These are phyloP conservation scores for Olivierus martensii DNA, from an alignment of 1,140 invertebrate species.

Conservation along the genomic window DNA sequence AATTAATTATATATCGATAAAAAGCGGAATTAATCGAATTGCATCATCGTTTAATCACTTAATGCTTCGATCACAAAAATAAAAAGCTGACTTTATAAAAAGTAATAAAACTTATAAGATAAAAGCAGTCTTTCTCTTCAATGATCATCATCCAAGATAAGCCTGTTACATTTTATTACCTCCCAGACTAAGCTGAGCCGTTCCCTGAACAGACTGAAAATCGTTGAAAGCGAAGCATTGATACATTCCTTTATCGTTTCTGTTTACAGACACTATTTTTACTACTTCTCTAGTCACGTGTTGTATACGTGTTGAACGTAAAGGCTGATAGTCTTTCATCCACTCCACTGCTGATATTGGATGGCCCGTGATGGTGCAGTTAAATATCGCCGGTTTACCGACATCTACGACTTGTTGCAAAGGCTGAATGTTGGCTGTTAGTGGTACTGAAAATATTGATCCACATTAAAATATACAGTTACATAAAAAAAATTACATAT, in stretches of 20 bases:
- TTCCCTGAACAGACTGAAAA: constrained; percentile 27
- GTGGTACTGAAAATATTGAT: constrained; percentile 40
- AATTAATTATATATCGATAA: not conserved
- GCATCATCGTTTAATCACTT: no score
- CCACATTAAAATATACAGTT: no score
- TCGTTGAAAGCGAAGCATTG: constrained; percentile 32
- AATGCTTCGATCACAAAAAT: no score
- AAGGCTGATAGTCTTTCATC: constrained; percentile 27
- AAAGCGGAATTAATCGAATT: no score
- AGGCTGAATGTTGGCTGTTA: constrained; percentile 47
- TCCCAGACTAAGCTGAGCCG: constrained; percentile 29
- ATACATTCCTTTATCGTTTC: constrained; percentile 34
- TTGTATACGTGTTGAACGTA: constrained; percentile 27
- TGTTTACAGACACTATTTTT: constrained; percentile 23
- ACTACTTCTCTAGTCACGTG: constrained; percentile 15
- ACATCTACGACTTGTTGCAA: constrained; percentile 49
- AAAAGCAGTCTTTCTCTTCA: no score
- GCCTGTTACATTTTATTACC: constrained; percentile 23
- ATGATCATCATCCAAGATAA: no score
- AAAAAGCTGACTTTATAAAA: no score
- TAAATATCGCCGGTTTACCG: constrained; percentile 62
- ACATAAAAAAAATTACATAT: no score
- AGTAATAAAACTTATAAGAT: no score
- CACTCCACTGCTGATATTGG: constrained; percentile 65
- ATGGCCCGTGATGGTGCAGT: constrained; percentile 71